Conservation (phyloP, 1,140 invertebrate genomes). For the Cherax quadricarinatus region DNA sequence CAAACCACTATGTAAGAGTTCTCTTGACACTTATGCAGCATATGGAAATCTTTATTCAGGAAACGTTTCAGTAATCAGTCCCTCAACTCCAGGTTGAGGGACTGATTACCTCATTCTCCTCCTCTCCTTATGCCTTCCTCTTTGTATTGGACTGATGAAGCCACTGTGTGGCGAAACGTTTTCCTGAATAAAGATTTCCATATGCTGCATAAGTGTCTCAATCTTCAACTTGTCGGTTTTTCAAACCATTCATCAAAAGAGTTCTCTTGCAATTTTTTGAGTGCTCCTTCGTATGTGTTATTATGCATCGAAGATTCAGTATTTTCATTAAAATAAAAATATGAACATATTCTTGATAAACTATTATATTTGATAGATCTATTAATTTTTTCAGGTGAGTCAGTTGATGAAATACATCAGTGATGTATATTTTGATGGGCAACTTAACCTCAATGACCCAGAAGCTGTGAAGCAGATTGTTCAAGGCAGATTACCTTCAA, state of each 20-base stretch:
- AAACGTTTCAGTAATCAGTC: no score
- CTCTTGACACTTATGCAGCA: neutral
- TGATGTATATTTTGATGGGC: constrained; percentile 77
- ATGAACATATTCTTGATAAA: neutral
- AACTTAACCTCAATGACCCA: constrained; percentile 74
- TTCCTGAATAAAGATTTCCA: no score
- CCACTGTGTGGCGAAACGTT: no score
- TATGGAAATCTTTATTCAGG: no score
- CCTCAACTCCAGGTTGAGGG: no score
- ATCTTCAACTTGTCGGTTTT: no score
- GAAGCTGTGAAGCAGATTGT: constrained; percentile 60
- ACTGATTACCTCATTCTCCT: no score
- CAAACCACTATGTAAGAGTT: no score
- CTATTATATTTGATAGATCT: neutral
- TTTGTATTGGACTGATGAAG: no score
- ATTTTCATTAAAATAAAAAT: neutral
- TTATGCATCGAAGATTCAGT: neutral
- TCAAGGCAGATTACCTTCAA: neutral
- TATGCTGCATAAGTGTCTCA: no score
- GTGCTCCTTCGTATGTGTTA: no score
- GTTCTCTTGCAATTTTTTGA: neutral
- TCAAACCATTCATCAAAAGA: neutral
- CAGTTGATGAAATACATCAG: constrained; percentile 77
- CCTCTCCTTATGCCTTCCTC: no score
- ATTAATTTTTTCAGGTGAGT: constrained; percentile 75